phyloP scores from a whole-genome alignment of 2,113 vertebrate species.

The Macheiramphus alcinus region DNA sequence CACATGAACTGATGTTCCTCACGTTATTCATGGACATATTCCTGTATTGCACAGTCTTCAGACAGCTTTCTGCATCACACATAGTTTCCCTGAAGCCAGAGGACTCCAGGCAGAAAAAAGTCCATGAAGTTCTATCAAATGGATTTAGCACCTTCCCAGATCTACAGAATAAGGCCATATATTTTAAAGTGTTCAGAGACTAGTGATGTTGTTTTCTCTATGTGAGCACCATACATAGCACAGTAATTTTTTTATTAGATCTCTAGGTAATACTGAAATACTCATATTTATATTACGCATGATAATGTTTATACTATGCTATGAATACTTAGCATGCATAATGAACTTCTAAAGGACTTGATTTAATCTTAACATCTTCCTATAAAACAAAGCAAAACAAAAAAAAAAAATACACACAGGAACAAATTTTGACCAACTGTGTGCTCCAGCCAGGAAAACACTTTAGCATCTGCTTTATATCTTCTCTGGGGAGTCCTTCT shows the following conservation, averaged over 20 bases:
- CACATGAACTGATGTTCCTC: neutral
- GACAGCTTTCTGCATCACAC: neutral
- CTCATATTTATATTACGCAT: neutral
- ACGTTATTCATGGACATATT: neutral
- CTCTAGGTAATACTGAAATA: neutral
- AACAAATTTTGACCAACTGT: conserved; percentile 31
- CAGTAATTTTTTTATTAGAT: neutral
- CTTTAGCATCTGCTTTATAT: conserved; percentile 33
- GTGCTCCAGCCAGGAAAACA: neutral
- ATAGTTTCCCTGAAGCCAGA: neutral
- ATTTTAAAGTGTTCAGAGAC: neutral
- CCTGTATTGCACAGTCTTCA: neutral
- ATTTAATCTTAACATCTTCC: neutral
- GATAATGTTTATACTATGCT: neutral
- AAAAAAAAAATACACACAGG: neutral
- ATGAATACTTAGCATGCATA: neutral
- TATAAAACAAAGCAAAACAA: neutral
- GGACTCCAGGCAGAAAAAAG: neutral
- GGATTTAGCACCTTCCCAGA: neutral
- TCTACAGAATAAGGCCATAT: neutral
- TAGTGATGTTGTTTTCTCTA: neutral
- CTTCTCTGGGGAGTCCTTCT: conserved; percentile 19
- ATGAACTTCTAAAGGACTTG: neutral
- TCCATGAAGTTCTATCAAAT: neutral
- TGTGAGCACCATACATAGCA: neutral